A percentile compares a stretch with the other conserved stretches of the same genome.
Conservation (phyloP, 2,113 vertebrate species). For the Cromileptes altivelis region DNA sequence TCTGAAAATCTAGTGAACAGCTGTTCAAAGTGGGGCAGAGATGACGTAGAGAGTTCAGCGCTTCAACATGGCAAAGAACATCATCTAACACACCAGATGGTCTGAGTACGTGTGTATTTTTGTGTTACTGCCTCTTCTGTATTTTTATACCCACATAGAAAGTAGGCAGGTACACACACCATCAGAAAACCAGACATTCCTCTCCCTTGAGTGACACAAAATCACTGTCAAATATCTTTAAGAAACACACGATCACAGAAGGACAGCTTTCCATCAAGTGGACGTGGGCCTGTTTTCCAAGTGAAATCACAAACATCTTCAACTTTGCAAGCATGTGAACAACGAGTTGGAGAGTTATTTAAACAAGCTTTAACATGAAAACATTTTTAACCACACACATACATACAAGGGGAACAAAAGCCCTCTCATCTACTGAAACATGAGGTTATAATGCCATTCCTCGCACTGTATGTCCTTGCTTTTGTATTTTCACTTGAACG, state of each 20-base stretch:
- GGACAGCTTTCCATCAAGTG: not conserved
- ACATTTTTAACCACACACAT: not conserved
- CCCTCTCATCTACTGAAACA: not conserved
- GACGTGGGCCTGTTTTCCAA: not conserved
- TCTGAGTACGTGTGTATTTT: constrained; percentile 5
- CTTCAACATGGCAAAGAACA: not conserved
- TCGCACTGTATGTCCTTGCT: not conserved
- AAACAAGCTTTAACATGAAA: not conserved
- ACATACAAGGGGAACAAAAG: not conserved
- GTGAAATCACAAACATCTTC: not conserved
- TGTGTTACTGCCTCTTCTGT: not conserved
- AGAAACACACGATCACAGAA: not conserved
- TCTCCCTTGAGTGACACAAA: not conserved
- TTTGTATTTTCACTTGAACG: not conserved
- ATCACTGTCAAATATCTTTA: not conserved
- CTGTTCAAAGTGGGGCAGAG: not conserved
- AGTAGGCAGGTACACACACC: not conserved
- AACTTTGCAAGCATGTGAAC: not conserved
- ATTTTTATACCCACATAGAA: not conserved
- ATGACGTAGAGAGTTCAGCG: constrained; percentile 17
- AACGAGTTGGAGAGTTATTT: not conserved
- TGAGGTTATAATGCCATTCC: not conserved
- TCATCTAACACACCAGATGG: constrained; percentile 51
- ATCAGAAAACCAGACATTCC: not conserved
- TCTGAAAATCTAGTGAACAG: constrained; percentile 24